Conservation (phyloP, 2,797 vertebrate genomes). For the Naso thynnoides region DNA sequence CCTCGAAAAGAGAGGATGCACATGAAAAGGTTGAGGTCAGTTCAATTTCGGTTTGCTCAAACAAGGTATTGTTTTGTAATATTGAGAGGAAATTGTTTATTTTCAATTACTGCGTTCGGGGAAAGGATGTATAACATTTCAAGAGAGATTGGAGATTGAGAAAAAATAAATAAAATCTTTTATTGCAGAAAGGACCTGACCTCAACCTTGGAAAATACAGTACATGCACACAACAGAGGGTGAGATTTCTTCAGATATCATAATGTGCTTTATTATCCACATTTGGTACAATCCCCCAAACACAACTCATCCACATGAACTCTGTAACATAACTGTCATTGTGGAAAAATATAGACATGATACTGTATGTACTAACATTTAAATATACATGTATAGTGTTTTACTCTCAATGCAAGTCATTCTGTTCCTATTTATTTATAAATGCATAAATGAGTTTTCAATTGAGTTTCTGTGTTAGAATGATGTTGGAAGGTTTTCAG, state of each 20-base stretch:
- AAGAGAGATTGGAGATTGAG: background rate
- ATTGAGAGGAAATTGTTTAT: background rate
- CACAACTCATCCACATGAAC: slow-evolving; percentile 16
- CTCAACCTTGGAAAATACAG: background rate
- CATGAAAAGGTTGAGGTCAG: slow-evolving; percentile 49
- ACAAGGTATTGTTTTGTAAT: slow-evolving; percentile 19
- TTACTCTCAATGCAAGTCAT: slow-evolving; percentile 53
- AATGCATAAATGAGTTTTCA: slow-evolving; percentile 47
- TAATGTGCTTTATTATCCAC: slow-evolving; percentile 4
- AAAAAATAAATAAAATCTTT: slow-evolving; percentile 14
- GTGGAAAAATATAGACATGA: slow-evolving; percentile 21
- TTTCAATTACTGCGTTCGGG: slow-evolving; percentile 12
- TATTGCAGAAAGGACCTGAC: slow-evolving; percentile 3
- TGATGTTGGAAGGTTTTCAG: slow-evolving; percentile 28
- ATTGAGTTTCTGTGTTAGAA: slow-evolving; percentile 61
- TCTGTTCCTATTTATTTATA: slow-evolving; percentile 80
- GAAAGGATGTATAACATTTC: slow-evolving; percentile 17
- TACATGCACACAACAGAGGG: slow-evolving; percentile 7
- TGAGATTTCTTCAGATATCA: slow-evolving; percentile 8
- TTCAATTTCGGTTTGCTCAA: slow-evolving; percentile 35
- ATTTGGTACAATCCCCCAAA: slow-evolving; percentile 23
- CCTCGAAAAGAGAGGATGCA: slow-evolving; percentile 24
- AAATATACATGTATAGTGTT: slow-evolving; percentile 61
- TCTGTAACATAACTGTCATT: slow-evolving; percentile 26
- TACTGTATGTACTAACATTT: slow-evolving; percentile 64